Percentiles rank a stretch among this genome's conserved stretches.
phyloP scores from a whole-genome alignment of 2,888 invertebrate species.

The Nymphalis c-album region DNA sequence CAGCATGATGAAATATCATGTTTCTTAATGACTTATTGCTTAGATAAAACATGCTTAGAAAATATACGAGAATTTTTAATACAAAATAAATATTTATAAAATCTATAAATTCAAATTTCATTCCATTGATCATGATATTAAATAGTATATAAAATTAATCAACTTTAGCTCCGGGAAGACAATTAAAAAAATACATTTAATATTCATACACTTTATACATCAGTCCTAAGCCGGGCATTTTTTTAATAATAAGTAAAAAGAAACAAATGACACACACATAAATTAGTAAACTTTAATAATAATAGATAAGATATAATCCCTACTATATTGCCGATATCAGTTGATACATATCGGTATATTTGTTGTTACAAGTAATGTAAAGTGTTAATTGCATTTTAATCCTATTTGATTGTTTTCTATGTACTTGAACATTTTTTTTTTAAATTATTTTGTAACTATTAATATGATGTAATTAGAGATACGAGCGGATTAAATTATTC shows the following conservation, averaged over 20 bases:
- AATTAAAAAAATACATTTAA: background rate
- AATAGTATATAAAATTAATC: no score
- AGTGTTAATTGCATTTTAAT: conserved; percentile 39
- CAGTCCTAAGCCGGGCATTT: background rate
- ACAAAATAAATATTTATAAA: no score
- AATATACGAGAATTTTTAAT: background rate
- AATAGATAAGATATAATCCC: conserved; percentile 54
- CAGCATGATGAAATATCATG: background rate
- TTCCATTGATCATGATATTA: no score
- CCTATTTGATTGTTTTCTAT: conserved; percentile 33
- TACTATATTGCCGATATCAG: conserved; percentile 64
- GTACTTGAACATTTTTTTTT: background rate
- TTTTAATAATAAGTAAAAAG: background rate
- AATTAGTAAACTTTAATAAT: conserved; percentile 22
- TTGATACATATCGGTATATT: conserved; percentile 48
- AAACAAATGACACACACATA: conserved; percentile 2
- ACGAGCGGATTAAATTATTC: background rate
- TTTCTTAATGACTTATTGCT: no score
- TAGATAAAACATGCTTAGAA: no score
- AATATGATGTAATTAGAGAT: background rate
- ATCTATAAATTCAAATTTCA: no score
- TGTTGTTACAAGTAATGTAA: conserved; percentile 39
- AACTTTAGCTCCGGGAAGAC: no score
- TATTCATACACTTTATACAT: background rate
- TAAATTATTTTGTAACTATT: background rate